Conservation (phyloP, 2,113 vertebrate genomes). For the Thamnophis sirtalis region DNA sequence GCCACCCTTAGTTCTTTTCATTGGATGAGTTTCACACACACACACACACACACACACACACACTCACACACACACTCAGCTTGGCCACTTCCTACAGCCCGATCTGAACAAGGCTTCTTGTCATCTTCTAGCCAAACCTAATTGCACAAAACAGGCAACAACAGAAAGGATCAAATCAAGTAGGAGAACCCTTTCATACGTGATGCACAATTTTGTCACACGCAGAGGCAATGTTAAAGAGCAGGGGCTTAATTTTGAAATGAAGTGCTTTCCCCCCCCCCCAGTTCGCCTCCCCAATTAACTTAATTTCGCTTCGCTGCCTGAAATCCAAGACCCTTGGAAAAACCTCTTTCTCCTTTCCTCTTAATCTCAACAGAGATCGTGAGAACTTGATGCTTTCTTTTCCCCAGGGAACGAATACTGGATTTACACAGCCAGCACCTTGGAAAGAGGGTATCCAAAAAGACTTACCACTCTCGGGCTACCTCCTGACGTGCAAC, state of each 20-base stretch:
- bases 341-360: neutral
- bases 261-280: too few species aligned
- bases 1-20: too few species aligned
- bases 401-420: slow-evolving; percentile 80
- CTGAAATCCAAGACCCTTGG: neutral
- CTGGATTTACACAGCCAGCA: slow-evolving; percentile 88
- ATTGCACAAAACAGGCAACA: neutral
- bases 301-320: too few species aligned
- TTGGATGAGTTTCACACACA: too few species aligned
- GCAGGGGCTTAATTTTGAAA: neutral
- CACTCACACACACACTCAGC: too few species aligned
- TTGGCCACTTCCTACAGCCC: neutral
- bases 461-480: slow-evolving; percentile 85
- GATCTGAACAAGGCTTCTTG: neutral
- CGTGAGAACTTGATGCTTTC: neutral
- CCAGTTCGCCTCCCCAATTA: neutral
- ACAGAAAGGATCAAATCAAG: neutral
- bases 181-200: neutral
- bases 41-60: too few species aligned
- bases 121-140: neutral
- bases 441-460: slow-evolving; percentile 87
- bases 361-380: neutral
- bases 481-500: slow-evolving; percentile 80
- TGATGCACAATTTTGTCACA: neutral
- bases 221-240: neutral